Evolutionary conservation across 2,113 vertebrate genomes (phyloP).

Genomic region (Callopanchax toddi): DNA sequence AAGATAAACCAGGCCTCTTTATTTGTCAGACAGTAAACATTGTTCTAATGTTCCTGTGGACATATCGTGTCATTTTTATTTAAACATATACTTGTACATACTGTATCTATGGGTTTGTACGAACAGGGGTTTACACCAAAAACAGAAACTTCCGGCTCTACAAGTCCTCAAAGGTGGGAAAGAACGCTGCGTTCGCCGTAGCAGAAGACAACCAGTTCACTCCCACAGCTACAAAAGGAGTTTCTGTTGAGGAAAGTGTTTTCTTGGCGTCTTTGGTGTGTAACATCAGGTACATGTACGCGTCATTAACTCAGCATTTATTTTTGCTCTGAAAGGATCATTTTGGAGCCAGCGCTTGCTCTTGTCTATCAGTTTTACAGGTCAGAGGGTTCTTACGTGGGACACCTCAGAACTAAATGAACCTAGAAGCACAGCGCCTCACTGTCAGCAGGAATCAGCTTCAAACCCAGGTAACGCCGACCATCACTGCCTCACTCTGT

Average conservation of each 20-base stretch:
- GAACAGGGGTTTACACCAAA: conserved; percentile 93
- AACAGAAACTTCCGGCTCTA: conserved; percentile 98
- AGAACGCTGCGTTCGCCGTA: conserved; percentile 83
- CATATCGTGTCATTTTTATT: too few species aligned
- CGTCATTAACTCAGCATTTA: background rate
- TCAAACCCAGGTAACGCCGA: conserved; percentile 60
- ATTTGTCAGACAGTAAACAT: background rate
- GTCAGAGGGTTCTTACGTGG: conserved; percentile 84
- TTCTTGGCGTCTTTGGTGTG: conserved; percentile 92
- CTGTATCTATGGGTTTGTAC: too few species aligned
- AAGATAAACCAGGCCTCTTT: conserved; percentile 18
- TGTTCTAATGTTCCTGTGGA: too few species aligned
- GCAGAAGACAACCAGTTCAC: conserved; percentile 88
- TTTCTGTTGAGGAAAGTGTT: conserved; percentile 82
- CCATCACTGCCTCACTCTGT: background rate
- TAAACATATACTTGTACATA: too few species aligned
- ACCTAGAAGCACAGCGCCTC: conserved; percentile 21
- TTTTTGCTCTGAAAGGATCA: background rate
- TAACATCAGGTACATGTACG: conserved; percentile 84
- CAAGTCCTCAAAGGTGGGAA: conserved; percentile 93
- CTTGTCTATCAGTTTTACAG: conserved; percentile 69
- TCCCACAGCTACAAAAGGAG: conserved; percentile 60
- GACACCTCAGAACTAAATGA: conserved; percentile 55
- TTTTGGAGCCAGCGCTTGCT: too few species aligned
- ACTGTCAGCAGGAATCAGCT: conserved; percentile 14